Percentiles rank a stretch among this genome's conserved stretches.
These are phyloP conservation scores for Cylas formicarius DNA, from an alignment of 1,140 invertebrate genomes.

Conservation along the genomic window DNA sequence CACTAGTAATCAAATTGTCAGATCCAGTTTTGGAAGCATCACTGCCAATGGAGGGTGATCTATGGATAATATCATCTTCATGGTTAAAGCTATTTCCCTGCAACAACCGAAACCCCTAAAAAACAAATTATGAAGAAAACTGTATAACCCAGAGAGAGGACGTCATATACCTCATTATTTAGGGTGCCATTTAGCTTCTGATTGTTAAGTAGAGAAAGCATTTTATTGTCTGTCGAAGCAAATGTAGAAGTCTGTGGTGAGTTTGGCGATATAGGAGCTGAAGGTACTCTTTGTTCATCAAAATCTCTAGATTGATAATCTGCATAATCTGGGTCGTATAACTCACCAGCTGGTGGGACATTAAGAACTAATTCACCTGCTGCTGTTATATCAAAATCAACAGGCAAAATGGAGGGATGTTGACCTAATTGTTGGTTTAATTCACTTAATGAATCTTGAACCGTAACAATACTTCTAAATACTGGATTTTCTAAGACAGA, in stretches of 20 bases:
- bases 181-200: slow-evolving; percentile 76
- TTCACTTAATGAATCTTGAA: slow-evolving; percentile 79
- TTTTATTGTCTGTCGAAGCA: slow-evolving; percentile 70
- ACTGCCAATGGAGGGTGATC: slow-evolving; percentile 61
- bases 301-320: slow-evolving; percentile 37
- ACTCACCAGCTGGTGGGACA: slow-evolving; percentile 45
- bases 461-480: slow-evolving; percentile 82
- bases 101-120: slow-evolving; percentile 70
- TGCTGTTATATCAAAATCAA: slow-evolving; percentile 83
- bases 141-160: slow-evolving; percentile 1
- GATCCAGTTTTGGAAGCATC: slow-evolving; percentile 65
- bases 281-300: slow-evolving; percentile 55
- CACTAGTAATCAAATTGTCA: slow-evolving; percentile 74
- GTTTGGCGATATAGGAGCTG: slow-evolving; percentile 49
- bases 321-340: slow-evolving; percentile 44
- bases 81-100: slow-evolving; percentile 67
- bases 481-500: slow-evolving; percentile 87
- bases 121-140: slow-evolving; percentile 8
- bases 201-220: slow-evolving; percentile 75
- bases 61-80: slow-evolving; percentile 44
- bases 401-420: slow-evolving; percentile 85
- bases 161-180: slow-evolving; percentile 57
- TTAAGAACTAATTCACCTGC: slow-evolving; percentile 61
- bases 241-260: slow-evolving; percentile 50
- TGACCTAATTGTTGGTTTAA: slow-evolving; percentile 72